Evolutionary conservation across 2,888 invertebrate species (phyloP).

Genomic region (Leptopilina drosophilae): DNA sequence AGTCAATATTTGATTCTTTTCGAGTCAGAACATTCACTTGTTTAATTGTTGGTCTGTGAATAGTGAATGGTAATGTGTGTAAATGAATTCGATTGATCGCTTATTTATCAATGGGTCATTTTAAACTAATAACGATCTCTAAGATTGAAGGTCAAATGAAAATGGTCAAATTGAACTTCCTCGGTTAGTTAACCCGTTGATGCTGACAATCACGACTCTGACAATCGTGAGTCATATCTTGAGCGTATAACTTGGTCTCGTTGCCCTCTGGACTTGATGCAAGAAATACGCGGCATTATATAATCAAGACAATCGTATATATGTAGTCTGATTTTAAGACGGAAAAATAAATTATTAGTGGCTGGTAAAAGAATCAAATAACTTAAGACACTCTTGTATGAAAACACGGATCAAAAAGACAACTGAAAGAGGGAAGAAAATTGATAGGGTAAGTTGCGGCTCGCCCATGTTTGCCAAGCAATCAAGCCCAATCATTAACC

Average conservation of each 20-base stretch:
- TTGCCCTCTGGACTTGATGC: slow-evolving; percentile 47
- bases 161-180: slow-evolving; percentile 73
- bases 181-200: slow-evolving; percentile 72
- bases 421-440: slow-evolving; percentile 40
- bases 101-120: slow-evolving; percentile 71
- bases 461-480: slow-evolving; percentile 76
- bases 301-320: not conserved
- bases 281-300: slow-evolving; percentile 28
- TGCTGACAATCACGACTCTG: slow-evolving; percentile 75
- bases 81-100: slow-evolving; percentile 76
- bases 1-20: too few relatives aligned
- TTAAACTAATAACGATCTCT: slow-evolving; percentile 65
- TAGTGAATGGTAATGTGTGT: slow-evolving; percentile 58
- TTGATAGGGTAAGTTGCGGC: slow-evolving; percentile 64
- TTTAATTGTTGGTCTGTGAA: not conserved
- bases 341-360: not conserved
- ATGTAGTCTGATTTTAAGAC: not conserved
- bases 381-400: slow-evolving; percentile 10
- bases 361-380: slow-evolving; percentile 3
- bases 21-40: not conserved
- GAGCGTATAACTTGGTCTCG: slow-evolving; percentile 45
- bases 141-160: slow-evolving; percentile 70
- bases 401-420: slow-evolving; percentile 35
- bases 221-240: slow-evolving; percentile 69
- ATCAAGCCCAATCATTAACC: slow-evolving; percentile 77